Conservation (phyloP, 2,797 vertebrate species). For the Fundulus diaphanus region DNA sequence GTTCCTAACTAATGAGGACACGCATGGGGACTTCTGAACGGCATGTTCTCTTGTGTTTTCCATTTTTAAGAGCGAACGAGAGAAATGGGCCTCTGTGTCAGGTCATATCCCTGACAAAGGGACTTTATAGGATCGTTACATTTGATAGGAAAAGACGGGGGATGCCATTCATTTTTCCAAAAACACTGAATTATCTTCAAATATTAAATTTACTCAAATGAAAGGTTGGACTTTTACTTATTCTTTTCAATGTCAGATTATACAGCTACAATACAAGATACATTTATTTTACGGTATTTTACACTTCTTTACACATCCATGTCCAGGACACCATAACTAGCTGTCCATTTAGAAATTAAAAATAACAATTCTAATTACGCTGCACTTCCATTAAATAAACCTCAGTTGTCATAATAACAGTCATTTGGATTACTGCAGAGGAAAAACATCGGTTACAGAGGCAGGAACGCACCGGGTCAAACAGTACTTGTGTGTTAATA, state of each 20-base stretch:
- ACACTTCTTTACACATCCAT: neutral
- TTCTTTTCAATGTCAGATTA: neutral
- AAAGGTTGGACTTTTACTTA: neutral
- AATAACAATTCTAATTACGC: conserved; percentile 3
- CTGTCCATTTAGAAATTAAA: neutral
- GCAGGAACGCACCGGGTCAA: neutral
- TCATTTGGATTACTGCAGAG: conserved; percentile 28
- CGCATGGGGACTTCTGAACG: neutral
- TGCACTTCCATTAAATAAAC: conserved; percentile 30
- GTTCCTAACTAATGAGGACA: neutral
- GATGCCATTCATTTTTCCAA: too few species aligned
- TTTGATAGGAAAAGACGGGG: too few species aligned
- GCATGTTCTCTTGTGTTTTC: neutral
- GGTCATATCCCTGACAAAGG: too few species aligned
- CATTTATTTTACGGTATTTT: neutral
- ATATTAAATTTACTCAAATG: neutral
- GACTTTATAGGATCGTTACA: too few species aligned
- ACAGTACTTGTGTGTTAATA: neutral
- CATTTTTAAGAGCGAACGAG: neutral
- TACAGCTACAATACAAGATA: neutral
- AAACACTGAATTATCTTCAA: too few species aligned
- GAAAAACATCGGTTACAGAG: conserved; percentile 23
- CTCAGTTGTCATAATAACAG: conserved; percentile 38
- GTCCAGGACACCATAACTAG: neutral
- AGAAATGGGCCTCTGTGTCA: too few species aligned